Evolutionary conservation across 2,888 invertebrate species (phyloP), one percentile per base, ranked within the genome.

Genomic region (Blastobasis lacticolella): DNA sequence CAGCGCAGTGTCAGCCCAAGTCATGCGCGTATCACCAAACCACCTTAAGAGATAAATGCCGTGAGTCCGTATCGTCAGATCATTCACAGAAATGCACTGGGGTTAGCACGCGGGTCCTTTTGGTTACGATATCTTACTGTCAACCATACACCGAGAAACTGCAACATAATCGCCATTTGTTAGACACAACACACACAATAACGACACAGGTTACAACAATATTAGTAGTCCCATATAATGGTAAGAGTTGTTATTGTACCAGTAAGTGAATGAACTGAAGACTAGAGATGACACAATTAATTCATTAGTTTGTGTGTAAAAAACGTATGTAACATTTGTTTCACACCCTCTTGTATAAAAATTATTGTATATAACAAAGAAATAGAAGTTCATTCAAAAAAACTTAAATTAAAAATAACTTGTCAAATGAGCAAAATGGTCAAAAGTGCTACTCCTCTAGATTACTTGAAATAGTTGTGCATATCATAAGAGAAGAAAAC

Each of bases 101-200:
- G 96, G 90, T 97, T 96, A 90, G 96, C 97, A 69, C 96, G 92
- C 72, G 97, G 98, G 90, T 98, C 97, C 94, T 97, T 97, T 91
- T 97, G 97, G 90, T 98, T 98, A 89, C 98, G 94, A 92, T 96
- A 98, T 74, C 97, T 94, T 81, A 97, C 94, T 71, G 98, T 97
- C 92, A 98, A 91, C 95, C 95, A 95, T 61, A 97, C 96, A 89
- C 98, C 98, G 89, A 97, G 91, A 90, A 98, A 97, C 97, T 98
- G 95, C 60, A 86, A 87, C 79, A 71, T 70, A 84, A 79, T 76
- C 63, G 60, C 71, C 60, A 66, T 66, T 62, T 73, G 78, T 84
- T 86, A 84, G 79, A 81, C 75, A 83, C 81, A 77, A 42, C 42
- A 62, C 65, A 67, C n/a, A 42, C 42, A 9, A 8, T 42, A 5